Conservation (phyloP, 53 echinoderm and acorn worm genomes). For the Holothuria leucospilota region DNA sequence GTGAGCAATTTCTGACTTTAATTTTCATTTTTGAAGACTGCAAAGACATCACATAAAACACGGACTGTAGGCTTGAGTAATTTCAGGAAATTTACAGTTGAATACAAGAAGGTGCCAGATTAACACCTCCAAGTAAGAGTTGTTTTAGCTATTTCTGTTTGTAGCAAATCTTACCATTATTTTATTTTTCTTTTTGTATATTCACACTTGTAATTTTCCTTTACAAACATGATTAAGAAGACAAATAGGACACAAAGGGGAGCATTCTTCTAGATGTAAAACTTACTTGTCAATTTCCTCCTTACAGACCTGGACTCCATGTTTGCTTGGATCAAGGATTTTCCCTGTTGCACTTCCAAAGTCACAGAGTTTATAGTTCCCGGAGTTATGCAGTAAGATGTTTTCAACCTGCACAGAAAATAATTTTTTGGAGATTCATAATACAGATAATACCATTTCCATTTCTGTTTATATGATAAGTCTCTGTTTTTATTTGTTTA, state of each 20-base stretch:
- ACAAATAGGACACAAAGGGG: no score
- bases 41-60: not conserved
- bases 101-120: no score
- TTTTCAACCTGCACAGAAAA: constrained; percentile 85
- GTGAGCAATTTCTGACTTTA: no score
- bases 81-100: no score
- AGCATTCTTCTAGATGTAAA: no score
- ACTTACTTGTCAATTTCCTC: constrained; percentile 97
- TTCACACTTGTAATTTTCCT: no score
- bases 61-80: no score
- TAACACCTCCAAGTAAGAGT: no score
- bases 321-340: constrained; percentile 83
- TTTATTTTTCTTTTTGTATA: no score
- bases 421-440: not conserved
- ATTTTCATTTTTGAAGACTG: not conserved
- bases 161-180: no score
- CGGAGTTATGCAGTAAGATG: constrained; percentile 84
- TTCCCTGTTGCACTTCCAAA: constrained; percentile 98
- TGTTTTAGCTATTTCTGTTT: no score
- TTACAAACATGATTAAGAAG: no score
- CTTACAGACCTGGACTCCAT: constrained; percentile 85
- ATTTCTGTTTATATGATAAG: not conserved
- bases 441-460: not conserved
- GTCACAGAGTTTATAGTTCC: constrained; percentile 97
- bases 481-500: not conserved